phyloP scores from a whole-genome alignment of 2,888 invertebrate genomes.

The Lottia gigantea region DNA sequence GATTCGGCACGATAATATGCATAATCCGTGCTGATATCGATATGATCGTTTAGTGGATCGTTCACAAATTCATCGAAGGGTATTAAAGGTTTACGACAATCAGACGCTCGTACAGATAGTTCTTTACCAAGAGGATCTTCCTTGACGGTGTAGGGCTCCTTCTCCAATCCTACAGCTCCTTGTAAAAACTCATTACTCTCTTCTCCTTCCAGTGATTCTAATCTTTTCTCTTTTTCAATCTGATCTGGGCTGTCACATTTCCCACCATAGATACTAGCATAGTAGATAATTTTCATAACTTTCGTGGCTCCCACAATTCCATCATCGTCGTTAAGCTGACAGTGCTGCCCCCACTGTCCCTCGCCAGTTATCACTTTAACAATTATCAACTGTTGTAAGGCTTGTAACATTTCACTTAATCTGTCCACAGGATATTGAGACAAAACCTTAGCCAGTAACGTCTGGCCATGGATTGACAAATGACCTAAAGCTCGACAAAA shows the following conservation, averaged over 20 bases:
- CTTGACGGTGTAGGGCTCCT: constrained; percentile 59
- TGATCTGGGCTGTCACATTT: constrained; percentile 54
- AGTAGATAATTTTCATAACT: constrained; percentile 80
- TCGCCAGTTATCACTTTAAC: constrained; percentile 76
- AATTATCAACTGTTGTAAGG: constrained; percentile 87
- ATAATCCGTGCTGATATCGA: constrained; percentile 95
- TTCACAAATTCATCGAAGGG: constrained; percentile 93
- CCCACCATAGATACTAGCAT: constrained; percentile 89
- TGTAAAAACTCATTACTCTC: constrained; percentile 50
- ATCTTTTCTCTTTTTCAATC: constrained; percentile 57
- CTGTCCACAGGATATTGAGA: constrained; percentile 70
- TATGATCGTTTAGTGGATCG: constrained; percentile 89
- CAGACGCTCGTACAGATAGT: constrained; percentile 81
- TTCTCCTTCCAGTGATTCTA: constrained; percentile 39
- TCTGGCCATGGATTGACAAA: constrained; percentile 81
- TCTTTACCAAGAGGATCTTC: constrained; percentile 74
- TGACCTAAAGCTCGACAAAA: constrained; percentile 78
- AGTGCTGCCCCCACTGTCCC: constrained; percentile 72
- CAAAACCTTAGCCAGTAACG: constrained; percentile 84
- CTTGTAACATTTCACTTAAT: constrained; percentile 51
- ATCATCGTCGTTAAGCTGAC: constrained; percentile 85
- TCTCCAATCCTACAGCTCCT: constrained; percentile 63
- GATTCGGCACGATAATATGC: constrained; percentile 79
- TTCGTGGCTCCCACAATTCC: constrained; percentile 86
- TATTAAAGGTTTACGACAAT: constrained; percentile 85